These are phyloP conservation scores for Leucophenga montana DNA, from an alignment of 2,888 invertebrate species.

Conservation along the genomic window DNA sequence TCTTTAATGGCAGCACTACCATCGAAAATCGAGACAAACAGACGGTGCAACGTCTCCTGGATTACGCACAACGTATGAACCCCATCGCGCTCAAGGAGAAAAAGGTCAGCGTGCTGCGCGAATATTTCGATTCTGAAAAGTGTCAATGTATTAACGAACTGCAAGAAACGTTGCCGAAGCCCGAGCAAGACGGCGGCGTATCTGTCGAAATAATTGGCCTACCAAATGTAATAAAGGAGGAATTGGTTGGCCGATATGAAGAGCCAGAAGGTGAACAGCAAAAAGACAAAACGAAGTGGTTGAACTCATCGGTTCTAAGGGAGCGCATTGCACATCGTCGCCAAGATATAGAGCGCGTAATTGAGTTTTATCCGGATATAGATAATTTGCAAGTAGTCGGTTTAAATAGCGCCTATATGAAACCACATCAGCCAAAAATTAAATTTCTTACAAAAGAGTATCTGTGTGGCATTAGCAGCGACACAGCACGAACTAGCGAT, in stretches of 20 bases:
- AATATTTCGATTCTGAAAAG: conserved; percentile 29
- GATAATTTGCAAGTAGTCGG: conserved; percentile 58
- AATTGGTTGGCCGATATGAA: conserved; percentile 44
- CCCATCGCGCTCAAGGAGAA: conserved; percentile 40
- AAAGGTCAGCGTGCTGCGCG: conserved; percentile 32
- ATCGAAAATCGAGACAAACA: conserved; percentile 58
- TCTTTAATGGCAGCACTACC: conserved; percentile 55
- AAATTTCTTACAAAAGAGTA: conserved; percentile 41
- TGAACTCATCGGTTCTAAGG: conserved; percentile 53
- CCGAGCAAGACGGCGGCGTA: conserved; percentile 42
- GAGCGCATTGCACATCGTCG: conserved; percentile 41
- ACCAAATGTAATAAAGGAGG: conserved; percentile 43
- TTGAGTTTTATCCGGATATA: conserved; percentile 58
- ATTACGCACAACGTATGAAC: conserved; percentile 57
- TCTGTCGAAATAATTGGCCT: conserved; percentile 61
- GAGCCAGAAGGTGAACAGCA: conserved; percentile 23
- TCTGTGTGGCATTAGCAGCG: conserved; percentile 48
- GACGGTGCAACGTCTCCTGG: conserved; percentile 57
- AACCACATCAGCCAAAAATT: fast-evolving
- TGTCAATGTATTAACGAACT: conserved; percentile 42
- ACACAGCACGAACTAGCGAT: conserved; percentile 20
- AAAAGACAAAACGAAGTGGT: conserved; percentile 48
- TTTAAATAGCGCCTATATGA: background rate
- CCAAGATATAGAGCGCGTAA: conserved; percentile 52
- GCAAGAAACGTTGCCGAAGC: conserved; percentile 55